Evolutionary conservation across 2,888 invertebrate genomes (phyloP).

Genomic region (Allophyes oxyacanthae): DNA sequence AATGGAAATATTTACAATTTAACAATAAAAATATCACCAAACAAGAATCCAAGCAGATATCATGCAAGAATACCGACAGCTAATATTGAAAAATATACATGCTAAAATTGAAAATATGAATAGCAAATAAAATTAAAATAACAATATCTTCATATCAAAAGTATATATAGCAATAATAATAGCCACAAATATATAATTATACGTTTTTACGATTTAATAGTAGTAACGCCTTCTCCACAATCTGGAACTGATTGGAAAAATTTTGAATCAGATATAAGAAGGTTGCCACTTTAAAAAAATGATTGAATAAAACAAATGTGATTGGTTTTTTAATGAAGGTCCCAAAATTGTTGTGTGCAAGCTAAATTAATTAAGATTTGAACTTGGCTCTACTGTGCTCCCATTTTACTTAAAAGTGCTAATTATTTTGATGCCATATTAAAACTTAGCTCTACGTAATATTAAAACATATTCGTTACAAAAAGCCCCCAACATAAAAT

Average conservation of each 20-base stretch:
- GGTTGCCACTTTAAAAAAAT: conserved; percentile 3
- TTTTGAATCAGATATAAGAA: conserved; percentile 45
- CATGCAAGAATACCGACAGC: conserved; percentile 42
- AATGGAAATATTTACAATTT: not conserved
- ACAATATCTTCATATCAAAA: conserved; percentile 56
- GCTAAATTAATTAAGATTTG: not conserved
- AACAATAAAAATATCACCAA: conserved; percentile 12
- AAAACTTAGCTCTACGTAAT: no score
- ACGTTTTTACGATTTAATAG: conserved; percentile 77
- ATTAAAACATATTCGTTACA: no score
- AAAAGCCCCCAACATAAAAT: no score
- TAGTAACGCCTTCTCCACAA: conserved; percentile 82
- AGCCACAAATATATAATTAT: conserved; percentile 62
- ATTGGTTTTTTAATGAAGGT: not conserved
- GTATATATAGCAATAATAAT: conserved; percentile 63
- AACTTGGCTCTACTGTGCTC: not conserved
- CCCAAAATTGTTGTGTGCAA: not conserved
- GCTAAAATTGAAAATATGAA: conserved; percentile 39
- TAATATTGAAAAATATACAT: conserved; percentile 33
- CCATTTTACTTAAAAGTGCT: no score
- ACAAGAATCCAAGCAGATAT: conserved; percentile 31
- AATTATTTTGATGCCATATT: no score
- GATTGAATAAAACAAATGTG: no score
- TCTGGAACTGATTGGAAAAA: conserved; percentile 76
- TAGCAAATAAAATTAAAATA: conserved; percentile 40